Evolutionary conservation across 2,797 vertebrate genomes (phyloP).

Genomic region (Hozukius guyotensis): DNA sequence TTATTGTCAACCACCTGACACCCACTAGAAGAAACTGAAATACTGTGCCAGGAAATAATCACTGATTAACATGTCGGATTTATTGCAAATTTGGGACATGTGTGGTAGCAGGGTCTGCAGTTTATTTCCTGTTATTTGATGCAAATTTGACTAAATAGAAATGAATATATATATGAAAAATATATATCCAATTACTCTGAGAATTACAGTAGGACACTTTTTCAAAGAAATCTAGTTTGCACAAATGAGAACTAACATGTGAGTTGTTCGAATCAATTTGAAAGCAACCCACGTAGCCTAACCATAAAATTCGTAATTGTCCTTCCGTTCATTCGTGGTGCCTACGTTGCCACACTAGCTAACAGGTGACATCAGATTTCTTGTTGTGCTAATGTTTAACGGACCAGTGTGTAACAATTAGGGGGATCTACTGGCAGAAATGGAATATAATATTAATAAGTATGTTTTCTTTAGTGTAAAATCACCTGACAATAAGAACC

Average conservation of each 20-base stretch:
- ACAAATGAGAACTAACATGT: background rate
- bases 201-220: background rate
- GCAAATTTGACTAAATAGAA: background rate
- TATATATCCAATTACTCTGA: background rate
- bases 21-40: conserved; percentile 11
- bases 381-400: background rate
- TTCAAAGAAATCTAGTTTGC: background rate
- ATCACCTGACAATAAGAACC: too few relatives aligned
- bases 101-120: background rate
- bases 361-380: background rate
- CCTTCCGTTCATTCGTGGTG: too few relatives aligned
- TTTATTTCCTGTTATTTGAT: background rate
- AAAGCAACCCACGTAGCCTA: background rate
- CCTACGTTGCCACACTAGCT: background rate
- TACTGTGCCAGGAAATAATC: conserved; percentile 4
- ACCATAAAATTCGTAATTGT: background rate
- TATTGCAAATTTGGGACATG: conserved; percentile 5
- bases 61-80: conserved; percentile 6
- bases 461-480: background rate
- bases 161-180: too few relatives aligned
- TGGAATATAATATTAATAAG: background rate
- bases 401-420: too few relatives aligned
- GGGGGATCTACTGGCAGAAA: too few relatives aligned
- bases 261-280: background rate
- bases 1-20: conserved; percentile 47